Evolutionary conservation across 2,888 invertebrate genomes (phyloP), one percentile per base, ranked within the genome.

Genomic region (Cheilosia pagana): DNA sequence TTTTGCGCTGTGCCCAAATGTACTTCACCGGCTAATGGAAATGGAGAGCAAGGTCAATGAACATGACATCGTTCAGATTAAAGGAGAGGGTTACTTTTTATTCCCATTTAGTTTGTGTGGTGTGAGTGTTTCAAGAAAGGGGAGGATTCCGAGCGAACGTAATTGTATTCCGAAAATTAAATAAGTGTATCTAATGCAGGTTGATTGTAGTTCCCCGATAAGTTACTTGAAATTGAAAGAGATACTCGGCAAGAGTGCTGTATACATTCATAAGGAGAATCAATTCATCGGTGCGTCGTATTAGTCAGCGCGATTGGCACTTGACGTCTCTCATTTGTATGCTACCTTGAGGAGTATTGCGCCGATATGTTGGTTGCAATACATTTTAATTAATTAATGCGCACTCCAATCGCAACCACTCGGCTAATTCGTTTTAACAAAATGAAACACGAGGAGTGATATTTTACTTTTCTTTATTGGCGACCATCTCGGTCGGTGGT

Each of bases 1-100:
- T 21, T 68, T 68, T 68, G n/a, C n/a, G n/a, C 21, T 65, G 25
- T 65, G 41, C 39, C 31, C 25, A 35, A 67, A 41, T 41, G 57
- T 50, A 48, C 60, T 62, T 62, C 75, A 50, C 14, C 14, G 62
- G 41, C 53, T 62, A 50, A 50, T 50, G 50, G 23, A 50, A 75
- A 68, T 68, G 68, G 75, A 55, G 62, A 35, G 41, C n/a, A 41
- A 25, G 39, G 31, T 31, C 35, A 57, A 16, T 67, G 28, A 53
- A 25, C 43, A 31, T 28, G 19, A 65, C 35, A 43, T 25, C 19
- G 39, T 41, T 41, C 53, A 21, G 67, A 57, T 68, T 45, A 21
- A 31, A 23, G 45, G 68, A 43, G n/a, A 55, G n/a, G 43, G 43
- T 41, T 53, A 28, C 14, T 53, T 53, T n/a, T 28, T 31, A 12